These are phyloP conservation scores for Mylabris sibirica DNA, from an alignment of 2,888 invertebrate genomes.

Conservation along the genomic window DNA sequence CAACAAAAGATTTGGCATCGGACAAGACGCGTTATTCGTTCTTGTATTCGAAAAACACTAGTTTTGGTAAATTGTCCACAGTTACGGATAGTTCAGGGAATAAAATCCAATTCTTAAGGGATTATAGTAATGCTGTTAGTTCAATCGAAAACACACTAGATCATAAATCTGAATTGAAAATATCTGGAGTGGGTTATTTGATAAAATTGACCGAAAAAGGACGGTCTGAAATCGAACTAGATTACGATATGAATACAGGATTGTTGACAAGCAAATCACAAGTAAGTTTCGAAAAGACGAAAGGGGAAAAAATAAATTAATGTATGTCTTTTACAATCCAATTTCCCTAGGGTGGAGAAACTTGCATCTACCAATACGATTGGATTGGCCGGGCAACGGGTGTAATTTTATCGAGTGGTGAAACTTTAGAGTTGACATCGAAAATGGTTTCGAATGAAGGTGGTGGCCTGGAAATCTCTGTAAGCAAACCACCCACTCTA, in stretches of 20 bases:
- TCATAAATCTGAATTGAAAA: constrained; percentile 89
- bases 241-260: constrained; percentile 89
- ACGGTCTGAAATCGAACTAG: constrained; percentile 85
- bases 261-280: constrained; percentile 85
- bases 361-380: constrained; percentile 91
- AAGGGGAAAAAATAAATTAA: background rate
- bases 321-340: background rate
- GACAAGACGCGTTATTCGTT: constrained; percentile 94
- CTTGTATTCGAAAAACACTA: constrained; percentile 95
- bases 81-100: constrained; percentile 95
- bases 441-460: constrained; percentile 78
- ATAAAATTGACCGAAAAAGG: constrained; percentile 89
- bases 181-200: constrained; percentile 91
- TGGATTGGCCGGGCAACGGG: constrained; percentile 85
- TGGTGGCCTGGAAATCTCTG: constrained; percentile 72
- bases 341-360: constrained; percentile 78
- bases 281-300: constrained; percentile 61
- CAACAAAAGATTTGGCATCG: constrained; percentile 94
- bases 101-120: constrained; percentile 88
- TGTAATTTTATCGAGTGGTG: constrained; percentile 90
- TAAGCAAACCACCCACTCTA: constrained; percentile 60
- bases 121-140: constrained; percentile 91
- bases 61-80: constrained; percentile 91
- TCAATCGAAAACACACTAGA: constrained; percentile 95
- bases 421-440: constrained; percentile 81